Base-by-base conservation (phyloP, 2,888 invertebrate genomes). In the Eulithis testata region DNA sequence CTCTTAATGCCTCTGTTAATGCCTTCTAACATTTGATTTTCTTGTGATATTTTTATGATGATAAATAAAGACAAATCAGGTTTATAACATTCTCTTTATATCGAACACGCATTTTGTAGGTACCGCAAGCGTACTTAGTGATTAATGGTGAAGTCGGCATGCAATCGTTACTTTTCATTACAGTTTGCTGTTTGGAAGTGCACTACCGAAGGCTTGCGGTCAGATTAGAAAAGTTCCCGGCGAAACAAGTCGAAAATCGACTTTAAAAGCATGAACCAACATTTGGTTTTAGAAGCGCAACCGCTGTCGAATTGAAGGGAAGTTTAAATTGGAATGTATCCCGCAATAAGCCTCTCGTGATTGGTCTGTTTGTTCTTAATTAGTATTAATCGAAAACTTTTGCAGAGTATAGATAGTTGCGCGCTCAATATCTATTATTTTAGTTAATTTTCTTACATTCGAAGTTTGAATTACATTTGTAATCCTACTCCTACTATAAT, bases 131-230 rank as follows among this genome's bases (percentile, higher is more conserved):
- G 37, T 81, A 80, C 78, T 73, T 37, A 76, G 88, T 91, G 92
- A 93, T 91, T 91, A 90, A 93, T 92, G 90, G 87, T 76, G 78
- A 82, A 88, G 86, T 87, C 85, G 81, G 84, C 89, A 90, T 91
- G 90, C 89, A 90, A 92, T 91, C 92, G 91, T 93, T 93, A 91
- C 89, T 93, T 93, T 92, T 91, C 92, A 93, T 93, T 93, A 93
- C 89, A 85, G 90, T 86, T 87, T 83, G 85, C 89, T 86, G 90
- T 86, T 87, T 83, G 85, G 86, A 91, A 91, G 91, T 91, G 90
- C 90, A 89, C 85, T 85, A 84, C 88, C 83, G 81, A 86, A 87
- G 82, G 84, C 87, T 79, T 79, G 86, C 82, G 92, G 89, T 90
- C 91, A 90, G 92, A 93, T 93, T 92, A 92, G 93, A 92, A 93